These are phyloP conservation scores for Rhamnusium bicolor DNA, from an alignment of 2,888 invertebrate species.

Conservation along the genomic window DNA sequence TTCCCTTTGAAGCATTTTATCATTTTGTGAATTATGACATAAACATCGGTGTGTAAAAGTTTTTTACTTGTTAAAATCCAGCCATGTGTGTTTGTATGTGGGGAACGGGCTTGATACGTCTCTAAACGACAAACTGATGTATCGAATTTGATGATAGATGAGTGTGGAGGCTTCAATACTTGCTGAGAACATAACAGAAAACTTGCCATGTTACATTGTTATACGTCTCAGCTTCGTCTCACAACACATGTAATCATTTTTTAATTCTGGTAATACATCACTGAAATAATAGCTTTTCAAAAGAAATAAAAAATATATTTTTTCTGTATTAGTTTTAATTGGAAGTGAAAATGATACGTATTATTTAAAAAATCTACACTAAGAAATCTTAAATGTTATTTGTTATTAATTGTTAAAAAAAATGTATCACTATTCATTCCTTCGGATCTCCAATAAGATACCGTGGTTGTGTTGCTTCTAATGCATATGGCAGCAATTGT, in stretches of 20 bases:
- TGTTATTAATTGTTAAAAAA: no score
- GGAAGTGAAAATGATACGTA: neutral
- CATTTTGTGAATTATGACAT: constrained; percentile 38
- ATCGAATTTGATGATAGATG: constrained; percentile 57
- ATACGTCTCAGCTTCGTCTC: constrained; percentile 27
- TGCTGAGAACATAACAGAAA: constrained; percentile 44
- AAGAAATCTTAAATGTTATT: no score
- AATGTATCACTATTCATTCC: no score
- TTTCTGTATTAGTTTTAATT: neutral
- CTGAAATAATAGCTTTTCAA: constrained; percentile 15
- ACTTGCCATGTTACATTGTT: constrained; percentile 33
- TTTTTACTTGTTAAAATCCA: constrained; percentile 43
- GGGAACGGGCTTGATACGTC: constrained; percentile 40
- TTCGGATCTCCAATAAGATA: no score
- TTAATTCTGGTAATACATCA: constrained; percentile 42
- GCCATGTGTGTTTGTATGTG: constrained; percentile 42
- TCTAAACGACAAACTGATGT: constrained; percentile 54
- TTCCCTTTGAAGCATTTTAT: constrained; percentile 36
- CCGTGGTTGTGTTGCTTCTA: no score
- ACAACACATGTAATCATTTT: constrained; percentile 52
- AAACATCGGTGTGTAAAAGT: constrained; percentile 34
- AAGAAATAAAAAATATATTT: neutral
- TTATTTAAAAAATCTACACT: neutral
- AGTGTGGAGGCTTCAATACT: constrained; percentile 47
- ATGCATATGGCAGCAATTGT: no score